Evolutionary conservation across 1,140 invertebrate genomes (phyloP).

Genomic region (Drosophila mauritiana): DNA sequence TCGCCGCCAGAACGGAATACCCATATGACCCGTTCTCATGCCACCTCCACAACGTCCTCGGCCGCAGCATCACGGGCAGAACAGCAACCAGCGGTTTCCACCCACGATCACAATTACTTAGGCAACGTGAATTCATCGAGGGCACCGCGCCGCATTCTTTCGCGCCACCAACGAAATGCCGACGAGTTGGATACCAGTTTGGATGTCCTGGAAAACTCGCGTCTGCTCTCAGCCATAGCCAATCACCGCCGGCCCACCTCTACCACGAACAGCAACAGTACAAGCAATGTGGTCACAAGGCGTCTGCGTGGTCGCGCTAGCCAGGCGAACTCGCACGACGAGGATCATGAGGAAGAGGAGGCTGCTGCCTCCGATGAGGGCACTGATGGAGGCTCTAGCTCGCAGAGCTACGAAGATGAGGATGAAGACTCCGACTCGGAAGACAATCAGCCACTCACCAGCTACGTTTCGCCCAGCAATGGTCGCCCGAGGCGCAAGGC

Average conservation of each 20-base stretch:
- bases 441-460: constrained; percentile 86
- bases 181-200: constrained; percentile 77
- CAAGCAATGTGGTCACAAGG: constrained; percentile 48
- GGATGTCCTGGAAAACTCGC: constrained; percentile 71
- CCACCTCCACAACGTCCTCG: constrained; percentile 65
- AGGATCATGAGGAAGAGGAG: constrained; percentile 60
- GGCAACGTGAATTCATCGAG: constrained; percentile 52
- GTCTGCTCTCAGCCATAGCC: constrained; percentile 41
- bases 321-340: constrained; percentile 66
- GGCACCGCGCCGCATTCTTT: constrained; percentile 72
- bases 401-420: constrained; percentile 51
- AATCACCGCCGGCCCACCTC: constrained; percentile 73
- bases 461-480: constrained; percentile 69
- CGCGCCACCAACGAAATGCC: constrained; percentile 81
- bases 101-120: constrained; percentile 82
- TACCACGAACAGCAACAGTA: constrained; percentile 57
- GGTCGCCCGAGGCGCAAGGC: constrained; percentile 48
- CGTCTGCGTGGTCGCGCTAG: constrained; percentile 67
- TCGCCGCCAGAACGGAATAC: constrained; percentile 50
- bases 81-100: constrained; percentile 37
- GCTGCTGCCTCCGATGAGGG: constrained; percentile 73
- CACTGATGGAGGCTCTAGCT: constrained; percentile 72
- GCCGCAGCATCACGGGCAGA: constrained; percentile 18
- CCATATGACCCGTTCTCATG: constrained; percentile 82
- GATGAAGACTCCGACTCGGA: constrained; percentile 83